Conservation (phyloP, 2,888 invertebrate species). For the Tenthredo notha region DNA sequence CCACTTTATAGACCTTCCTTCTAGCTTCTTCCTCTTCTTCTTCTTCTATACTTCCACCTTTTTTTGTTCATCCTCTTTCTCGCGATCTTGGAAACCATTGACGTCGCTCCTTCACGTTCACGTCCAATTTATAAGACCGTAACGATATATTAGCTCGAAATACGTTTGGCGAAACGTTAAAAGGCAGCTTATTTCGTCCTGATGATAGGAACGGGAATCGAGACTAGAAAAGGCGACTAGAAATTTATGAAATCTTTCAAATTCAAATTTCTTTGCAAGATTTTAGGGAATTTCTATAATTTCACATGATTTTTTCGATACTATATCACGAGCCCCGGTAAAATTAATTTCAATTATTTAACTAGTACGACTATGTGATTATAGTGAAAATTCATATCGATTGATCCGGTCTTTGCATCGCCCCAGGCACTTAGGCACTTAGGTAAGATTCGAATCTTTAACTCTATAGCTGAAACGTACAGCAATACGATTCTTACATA, state of each 20-base stretch:
- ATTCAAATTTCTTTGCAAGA: background rate
- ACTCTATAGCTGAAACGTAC: background rate
- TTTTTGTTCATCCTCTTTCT: background rate
- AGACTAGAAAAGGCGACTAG: background rate
- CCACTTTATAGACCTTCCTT: slow-evolving; percentile 4
- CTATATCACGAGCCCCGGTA: no score
- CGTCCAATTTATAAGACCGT: slow-evolving; percentile 3
- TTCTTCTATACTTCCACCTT: background rate
- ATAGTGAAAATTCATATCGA: background rate
- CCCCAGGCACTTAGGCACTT: no score
- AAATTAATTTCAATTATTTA: no score
- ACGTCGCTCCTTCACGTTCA: background rate
- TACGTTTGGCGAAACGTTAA: background rate
- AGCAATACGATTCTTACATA: background rate
- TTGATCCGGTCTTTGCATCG: background rate
- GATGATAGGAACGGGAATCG: background rate
- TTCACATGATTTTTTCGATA: no score
- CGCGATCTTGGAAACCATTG: background rate
- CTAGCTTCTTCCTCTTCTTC: background rate
- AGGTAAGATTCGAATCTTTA: background rate
- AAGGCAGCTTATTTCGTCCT: background rate
- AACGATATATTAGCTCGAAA: no score
- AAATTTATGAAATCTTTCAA: background rate
- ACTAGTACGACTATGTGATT: no score
- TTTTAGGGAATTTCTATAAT: background rate